Evolutionary conservation across 2,888 invertebrate genomes (phyloP), one percentile per base, ranked within the genome.

Genomic region (Cheilosia scutellata): DNA sequence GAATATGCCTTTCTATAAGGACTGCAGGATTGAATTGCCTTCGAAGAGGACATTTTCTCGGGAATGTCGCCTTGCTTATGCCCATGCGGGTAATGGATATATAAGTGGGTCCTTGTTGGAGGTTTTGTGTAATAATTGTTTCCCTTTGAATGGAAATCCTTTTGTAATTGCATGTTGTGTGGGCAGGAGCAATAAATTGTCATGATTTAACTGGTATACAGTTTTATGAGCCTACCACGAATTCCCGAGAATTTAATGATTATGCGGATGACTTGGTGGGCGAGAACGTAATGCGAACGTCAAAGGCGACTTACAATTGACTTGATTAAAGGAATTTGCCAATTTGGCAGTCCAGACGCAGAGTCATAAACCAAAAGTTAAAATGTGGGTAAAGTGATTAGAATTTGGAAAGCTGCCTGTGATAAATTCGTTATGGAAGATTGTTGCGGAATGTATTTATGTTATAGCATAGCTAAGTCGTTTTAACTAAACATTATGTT

Each of bases 71-170:
- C 79, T 62, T 66, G 40, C 51, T 71, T 51, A 11, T 25, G n/a
- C n/a, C n/a, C n/a, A n/a, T n/a, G n/a, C n/a, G 55, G 71, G 62
- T 86, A 82, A 86, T 86, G 86, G 71, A 66, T 71, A 82, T 86
- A 82, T 86, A 86, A 82, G 86, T 86, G 86, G 86, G 86, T 77
- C 80, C 82, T 86, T 77, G 80, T 76, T 80, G 70, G 53, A 49
- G 57, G 37, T 63, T 76, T 77, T 82, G 76, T 80, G 72, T 76
- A 86, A 72, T 86, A 77, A 86, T 86, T 86, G 86, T 86, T 86
- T 86, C 86, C 86, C 58, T 84, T 82, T 72, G 86, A 86, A 86
- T 82, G 82, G 76, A 82, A 86, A 82, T 76, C 77, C 80, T 82
- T 72, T 82, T 72, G 80, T 86, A 82, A 86, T 86, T 86, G 82